phyloP scores from a whole-genome alignment of 2,113 vertebrate species.

The Electrona antarctica region DNA sequence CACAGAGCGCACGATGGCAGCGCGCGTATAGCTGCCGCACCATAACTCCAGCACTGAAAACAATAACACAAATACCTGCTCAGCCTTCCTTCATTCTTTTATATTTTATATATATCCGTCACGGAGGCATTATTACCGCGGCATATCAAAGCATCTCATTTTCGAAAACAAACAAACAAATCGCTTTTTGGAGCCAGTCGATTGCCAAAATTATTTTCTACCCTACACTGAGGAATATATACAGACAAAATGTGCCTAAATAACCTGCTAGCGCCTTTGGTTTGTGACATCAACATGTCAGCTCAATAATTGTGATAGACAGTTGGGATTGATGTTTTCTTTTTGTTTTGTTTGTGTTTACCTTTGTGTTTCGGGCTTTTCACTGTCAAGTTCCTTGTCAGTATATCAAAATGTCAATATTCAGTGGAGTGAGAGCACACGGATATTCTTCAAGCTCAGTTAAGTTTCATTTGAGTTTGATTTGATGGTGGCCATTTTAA shows the following conservation, averaged over 20 bases:
- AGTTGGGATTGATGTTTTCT: constrained; percentile 60
- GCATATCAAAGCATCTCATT: constrained; percentile 69
- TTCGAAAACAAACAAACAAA: constrained; percentile 7
- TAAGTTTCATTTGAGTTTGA: no score
- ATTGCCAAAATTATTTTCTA: constrained; percentile 73
- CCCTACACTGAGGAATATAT: constrained; percentile 77
- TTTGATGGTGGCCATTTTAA: constrained; percentile 48
- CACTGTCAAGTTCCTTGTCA: constrained; percentile 44
- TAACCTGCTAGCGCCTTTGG: constrained; percentile 96
- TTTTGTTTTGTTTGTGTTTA: constrained; percentile 74
- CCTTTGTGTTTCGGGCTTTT: constrained; percentile 69
- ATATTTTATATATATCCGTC: constrained; percentile 40
- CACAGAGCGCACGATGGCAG: constrained; percentile 40
- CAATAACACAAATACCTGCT: constrained; percentile 66
- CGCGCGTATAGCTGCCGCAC: constrained; percentile 60
- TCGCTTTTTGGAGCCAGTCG: constrained; percentile 59
- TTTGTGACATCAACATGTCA: constrained; percentile 83
- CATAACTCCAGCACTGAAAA: constrained; percentile 67
- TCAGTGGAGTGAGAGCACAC: constrained; percentile 46
- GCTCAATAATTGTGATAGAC: constrained; percentile 80
- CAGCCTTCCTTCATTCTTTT: constrained; percentile 75
- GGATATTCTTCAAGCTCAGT: neutral
- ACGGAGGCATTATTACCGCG: constrained; percentile 73
- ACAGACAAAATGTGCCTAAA: constrained; percentile 95
- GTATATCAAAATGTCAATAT: neutral